These are phyloP conservation scores for Polypedilum vanderplanki DNA, from an alignment of 1,140 invertebrate genomes.

Conservation along the genomic window DNA sequence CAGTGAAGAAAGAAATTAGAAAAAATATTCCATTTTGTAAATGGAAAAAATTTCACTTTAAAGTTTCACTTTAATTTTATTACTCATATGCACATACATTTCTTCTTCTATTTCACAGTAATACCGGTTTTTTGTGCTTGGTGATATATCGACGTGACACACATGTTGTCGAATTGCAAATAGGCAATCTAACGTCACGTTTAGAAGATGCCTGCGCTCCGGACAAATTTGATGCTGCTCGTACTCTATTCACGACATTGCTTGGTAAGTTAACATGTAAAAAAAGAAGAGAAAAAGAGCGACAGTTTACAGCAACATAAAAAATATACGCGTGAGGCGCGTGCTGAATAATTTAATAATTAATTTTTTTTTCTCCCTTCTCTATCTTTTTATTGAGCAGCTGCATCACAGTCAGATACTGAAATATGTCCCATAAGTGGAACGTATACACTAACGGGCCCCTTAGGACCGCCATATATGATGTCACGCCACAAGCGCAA, in stretches of 20 bases:
- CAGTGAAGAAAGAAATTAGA: neutral
- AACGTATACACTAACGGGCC: constrained; percentile 39
- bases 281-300: constrained; percentile 6
- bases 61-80: constrained; percentile 29
- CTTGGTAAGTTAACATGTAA: constrained; percentile 59
- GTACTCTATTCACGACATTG: constrained; percentile 64
- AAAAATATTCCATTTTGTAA: neutral
- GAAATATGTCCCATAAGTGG: constrained; percentile 43
- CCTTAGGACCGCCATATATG: constrained; percentile 43
- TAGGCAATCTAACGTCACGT: constrained; percentile 46
- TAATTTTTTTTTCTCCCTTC: constrained; percentile 30
- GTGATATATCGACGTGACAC: constrained; percentile 49
- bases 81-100: constrained; percentile 14
- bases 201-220: constrained; percentile 57
- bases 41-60: neutral
- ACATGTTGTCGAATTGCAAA: constrained; percentile 50
- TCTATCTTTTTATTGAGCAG: constrained; percentile 34
- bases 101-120: constrained; percentile 40
- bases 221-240: constrained; percentile 47
- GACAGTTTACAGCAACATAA: neutral
- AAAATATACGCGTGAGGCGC: neutral
- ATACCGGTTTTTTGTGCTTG: constrained; percentile 51
- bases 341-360: constrained; percentile 24
- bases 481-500: constrained; percentile 43
- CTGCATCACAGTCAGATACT: constrained; percentile 40